Conservation (phyloP, 2,797 vertebrate species). For the Pagetopsis macropterus region DNA sequence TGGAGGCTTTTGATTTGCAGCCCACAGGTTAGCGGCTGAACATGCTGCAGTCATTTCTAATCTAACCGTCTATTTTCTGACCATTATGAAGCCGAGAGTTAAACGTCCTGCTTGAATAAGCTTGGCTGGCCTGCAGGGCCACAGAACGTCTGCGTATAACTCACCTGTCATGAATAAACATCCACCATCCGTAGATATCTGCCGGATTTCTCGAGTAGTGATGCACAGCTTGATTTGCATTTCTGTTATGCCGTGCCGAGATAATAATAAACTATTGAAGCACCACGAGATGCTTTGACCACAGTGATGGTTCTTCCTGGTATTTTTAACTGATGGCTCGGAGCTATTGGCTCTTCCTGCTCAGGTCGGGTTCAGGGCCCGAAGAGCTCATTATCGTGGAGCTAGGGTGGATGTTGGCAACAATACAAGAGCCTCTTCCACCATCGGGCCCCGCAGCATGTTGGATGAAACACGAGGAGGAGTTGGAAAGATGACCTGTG, state of each 20-base stretch:
- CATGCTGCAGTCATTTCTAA: constrained; percentile 32
- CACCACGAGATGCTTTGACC: constrained; percentile 40
- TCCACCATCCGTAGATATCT: constrained; percentile 31
- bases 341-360: constrained; percentile 37
- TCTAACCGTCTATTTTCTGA: constrained; percentile 26
- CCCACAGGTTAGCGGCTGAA: constrained; percentile 34
- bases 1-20: constrained; percentile 46
- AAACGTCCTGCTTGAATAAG: constrained; percentile 53
- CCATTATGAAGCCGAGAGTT: constrained; percentile 51
- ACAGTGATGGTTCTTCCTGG: constrained; percentile 21
- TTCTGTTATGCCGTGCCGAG: constrained; percentile 37
- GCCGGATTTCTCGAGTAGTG: constrained; percentile 39
- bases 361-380: constrained; percentile 58
- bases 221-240: constrained; percentile 63
- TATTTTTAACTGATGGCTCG: constrained; percentile 67
- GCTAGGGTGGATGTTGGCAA: constrained; percentile 66
- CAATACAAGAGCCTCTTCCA: constrained; percentile 57
- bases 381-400: constrained; percentile 69
- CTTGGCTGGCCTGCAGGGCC: constrained; percentile 43
- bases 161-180: constrained; percentile 75
- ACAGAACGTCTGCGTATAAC: constrained; percentile 30
- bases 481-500: constrained; percentile 52
- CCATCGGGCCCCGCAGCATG: constrained; percentile 64
- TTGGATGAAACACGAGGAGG: constrained; percentile 61
- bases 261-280: constrained; percentile 50